Percentiles rank a stretch among this genome's conserved stretches.
Evolutionary conservation across 1,140 invertebrate species (phyloP).

Genomic region (Melitaea cinxia): DNA sequence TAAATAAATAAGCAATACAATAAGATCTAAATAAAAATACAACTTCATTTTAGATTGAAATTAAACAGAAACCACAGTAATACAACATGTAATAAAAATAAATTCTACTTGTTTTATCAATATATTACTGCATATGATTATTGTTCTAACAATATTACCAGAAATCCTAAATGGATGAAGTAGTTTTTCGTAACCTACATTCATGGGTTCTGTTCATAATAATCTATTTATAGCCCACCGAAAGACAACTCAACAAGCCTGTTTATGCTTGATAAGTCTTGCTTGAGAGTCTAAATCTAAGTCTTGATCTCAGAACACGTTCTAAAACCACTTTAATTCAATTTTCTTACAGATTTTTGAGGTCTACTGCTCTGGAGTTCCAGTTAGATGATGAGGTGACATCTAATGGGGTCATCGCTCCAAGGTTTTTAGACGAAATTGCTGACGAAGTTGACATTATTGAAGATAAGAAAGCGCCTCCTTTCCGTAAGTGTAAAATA

Average conservation of each 20-base stretch:
- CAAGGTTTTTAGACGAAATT: conserved; percentile 91
- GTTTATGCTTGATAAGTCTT: no score
- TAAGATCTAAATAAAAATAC: no score
- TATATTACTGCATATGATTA: background rate
- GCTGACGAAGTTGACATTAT: conserved; percentile 90
- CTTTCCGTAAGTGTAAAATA: conserved; percentile 87
- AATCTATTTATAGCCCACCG: background rate
- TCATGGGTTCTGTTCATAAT: background rate
- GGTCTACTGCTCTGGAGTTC: conserved; percentile 88
- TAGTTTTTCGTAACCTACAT: background rate
- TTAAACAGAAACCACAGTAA: no score
- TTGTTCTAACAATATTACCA: background rate
- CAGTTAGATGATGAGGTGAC: conserved; percentile 86
- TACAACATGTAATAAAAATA: no score
- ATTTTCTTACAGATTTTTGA: conserved; percentile 84
- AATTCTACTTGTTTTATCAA: no score
- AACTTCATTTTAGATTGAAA: no score
- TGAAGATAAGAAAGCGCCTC: conserved; percentile 89
- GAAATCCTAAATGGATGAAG: background rate
- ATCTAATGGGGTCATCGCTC: conserved; percentile 86
- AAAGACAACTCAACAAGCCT: background rate
- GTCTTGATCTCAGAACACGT: background rate
- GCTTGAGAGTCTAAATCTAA: no score
- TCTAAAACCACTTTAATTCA: background rate
- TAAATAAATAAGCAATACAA: no score